phyloP scores from a whole-genome alignment of 1,140 invertebrate genomes.

The Rhopalosiphum maidis region DNA sequence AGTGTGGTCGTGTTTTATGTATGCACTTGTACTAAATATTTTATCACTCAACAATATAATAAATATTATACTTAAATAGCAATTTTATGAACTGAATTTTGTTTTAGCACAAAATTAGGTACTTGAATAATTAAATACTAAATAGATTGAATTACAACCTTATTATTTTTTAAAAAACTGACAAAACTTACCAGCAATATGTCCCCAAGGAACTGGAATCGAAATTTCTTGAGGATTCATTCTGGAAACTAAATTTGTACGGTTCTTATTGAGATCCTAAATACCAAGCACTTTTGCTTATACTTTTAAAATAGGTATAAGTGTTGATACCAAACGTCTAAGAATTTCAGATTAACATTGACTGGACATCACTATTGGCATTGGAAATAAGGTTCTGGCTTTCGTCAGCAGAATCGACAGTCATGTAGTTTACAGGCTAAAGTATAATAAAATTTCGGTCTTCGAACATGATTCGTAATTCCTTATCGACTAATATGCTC shows the following conservation, averaged over 20 bases:
- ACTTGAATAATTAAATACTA: neutral
- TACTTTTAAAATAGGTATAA: neutral
- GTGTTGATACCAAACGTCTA: neutral
- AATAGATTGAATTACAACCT: neutral
- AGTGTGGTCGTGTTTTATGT: neutral
- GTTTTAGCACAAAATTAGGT: neutral
- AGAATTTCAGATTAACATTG: neutral
- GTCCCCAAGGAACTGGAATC: constrained; percentile 60
- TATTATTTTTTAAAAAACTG: neutral
- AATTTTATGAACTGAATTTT: neutral
- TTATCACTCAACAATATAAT: neutral
- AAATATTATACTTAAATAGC: neutral
- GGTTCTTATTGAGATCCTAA: neutral
- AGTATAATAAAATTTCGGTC: neutral
- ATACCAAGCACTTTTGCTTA: neutral
- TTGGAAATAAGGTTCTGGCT: neutral
- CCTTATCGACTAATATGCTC: neutral
- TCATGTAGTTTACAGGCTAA: neutral
- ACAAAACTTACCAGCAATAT: constrained; percentile 59
- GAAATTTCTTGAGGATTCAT: constrained; percentile 57
- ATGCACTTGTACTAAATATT: too few species aligned
- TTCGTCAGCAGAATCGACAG: neutral
- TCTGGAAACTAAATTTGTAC: neutral
- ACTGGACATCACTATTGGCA: neutral
- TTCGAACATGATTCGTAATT: neutral